Base-by-base conservation (phyloP, 2,888 invertebrate genomes). In the Panzeria rudis region DNA sequence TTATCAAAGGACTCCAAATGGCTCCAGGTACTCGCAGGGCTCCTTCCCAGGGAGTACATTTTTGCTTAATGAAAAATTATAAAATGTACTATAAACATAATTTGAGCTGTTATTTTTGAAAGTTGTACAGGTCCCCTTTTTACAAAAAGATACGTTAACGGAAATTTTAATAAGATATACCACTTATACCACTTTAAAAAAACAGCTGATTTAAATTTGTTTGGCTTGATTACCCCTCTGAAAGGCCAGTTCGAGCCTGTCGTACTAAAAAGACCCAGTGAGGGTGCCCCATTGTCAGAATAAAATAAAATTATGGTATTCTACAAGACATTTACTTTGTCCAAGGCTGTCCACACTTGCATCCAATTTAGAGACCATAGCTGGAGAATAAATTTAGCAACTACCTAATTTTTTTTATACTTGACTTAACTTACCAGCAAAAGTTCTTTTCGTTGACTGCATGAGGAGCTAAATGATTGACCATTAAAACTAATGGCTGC, bases 231-330 rank as follows among this genome's bases (percentile, higher is more conserved):
- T 93, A 95, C 96, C 20, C 97, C 97, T 91, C 96, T 94, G 13
- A 97, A 91, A n/a, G 97, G 97, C 94, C 94, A 96, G 92, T 97
- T 97, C 20, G 96, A 96, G 11, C 95, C 97, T 66, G 94, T 94
- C 92, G 97, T 98, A 68, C 93, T 90, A 89, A 95, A 95, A 64
- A 94, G 89, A 0, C 97, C 97, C 77, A 94, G 93, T 0, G 97
- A 95, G 66, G 97, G 96, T 0, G 95, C 97, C 0, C 98, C 97
- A 90, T 98, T 98, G 91, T 98, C 98, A 13, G 97, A 96, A 87
- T 96, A 94, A 90, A 98, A 98, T 0, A 97, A 92, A 72, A 98
- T 94, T 61, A 98, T 94, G 0, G 97, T 96, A 90, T 98, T 96
- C 56, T 97, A 93, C 86, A 98, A 93, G 92, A 97, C 95, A 2